Base-by-base conservation (phyloP, 1,140 invertebrate species). In the Dendrolimus kikuchii region DNA sequence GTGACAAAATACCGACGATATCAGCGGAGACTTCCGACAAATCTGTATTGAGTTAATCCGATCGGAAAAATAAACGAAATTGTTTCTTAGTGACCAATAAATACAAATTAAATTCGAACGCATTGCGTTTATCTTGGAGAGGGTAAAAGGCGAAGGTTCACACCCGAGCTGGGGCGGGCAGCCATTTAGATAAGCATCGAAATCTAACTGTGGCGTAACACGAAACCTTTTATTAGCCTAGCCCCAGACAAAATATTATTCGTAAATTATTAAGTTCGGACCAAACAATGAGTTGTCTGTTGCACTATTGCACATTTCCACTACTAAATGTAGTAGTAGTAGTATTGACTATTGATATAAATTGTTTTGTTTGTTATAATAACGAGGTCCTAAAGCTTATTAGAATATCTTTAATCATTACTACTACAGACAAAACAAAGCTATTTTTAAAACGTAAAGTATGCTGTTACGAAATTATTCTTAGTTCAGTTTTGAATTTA, bases 131-230 rank as follows among this genome's bases (percentile, higher is more conserved):
- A 46, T 57, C 41, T 53, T 61, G 42, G 51, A 55, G 64, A 68
- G 64, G 70, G 70, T 56, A 59, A 73, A 74, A 70, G 74, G 68
- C 63, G 57, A 80, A 80, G 66, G 76, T 81, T 76, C 68, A 74
- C 76, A 73, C 72, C 66, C 63, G 54, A 62, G 62, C 50, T 59
- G 53, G 58, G 68, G 60, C 66, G 45, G 52, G 38, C 59, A 44
- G 53, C 63, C 68, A 68, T 81, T 81, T 78, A 77, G 81, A 84
- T 84, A 75, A 68, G 62, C 62, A 81, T 81, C 78, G 55, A 59
- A 64, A 67, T 72, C 68, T 70, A 79, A 81, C 71, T 69, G 71
- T 66, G 52, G 60, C 60, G 62, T 60, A 69, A 76, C 81, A 85
- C 77, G 81, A 77, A 77, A 62, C 65, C 66, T 72, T 81, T 75